Percentiles rank a stretch among this genome's conserved stretches.
Conservation (phyloP, 1,140 invertebrate species). For the Drosophila serrata region DNA sequence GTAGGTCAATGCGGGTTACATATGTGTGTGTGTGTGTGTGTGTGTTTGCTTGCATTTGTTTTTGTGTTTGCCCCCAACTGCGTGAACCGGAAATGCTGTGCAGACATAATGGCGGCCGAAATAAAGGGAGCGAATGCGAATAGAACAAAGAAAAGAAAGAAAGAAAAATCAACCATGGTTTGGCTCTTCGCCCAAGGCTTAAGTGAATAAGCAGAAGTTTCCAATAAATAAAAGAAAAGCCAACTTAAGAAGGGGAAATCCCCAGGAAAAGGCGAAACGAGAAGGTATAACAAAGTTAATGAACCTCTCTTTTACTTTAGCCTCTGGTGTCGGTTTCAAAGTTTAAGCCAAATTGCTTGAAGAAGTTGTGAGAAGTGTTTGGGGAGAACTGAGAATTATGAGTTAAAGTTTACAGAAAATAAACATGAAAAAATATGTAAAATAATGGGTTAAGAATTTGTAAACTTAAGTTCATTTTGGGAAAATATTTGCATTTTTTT, state of each 20-base stretch:
- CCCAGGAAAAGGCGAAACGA: conserved; percentile 1
- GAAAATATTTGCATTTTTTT: neutral
- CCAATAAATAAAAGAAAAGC: conserved; percentile 55
- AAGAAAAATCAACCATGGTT: conserved; percentile 1
- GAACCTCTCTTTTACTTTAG: conserved; percentile 41
- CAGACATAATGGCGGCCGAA: conserved; percentile 61
- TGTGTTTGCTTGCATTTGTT: conserved; percentile 20
- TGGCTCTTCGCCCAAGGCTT: conserved; percentile 36
- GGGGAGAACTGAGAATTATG: neutral
- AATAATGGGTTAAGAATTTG: neutral
- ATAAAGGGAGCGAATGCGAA: conserved; percentile 20
- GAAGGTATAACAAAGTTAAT: conserved; percentile 47
- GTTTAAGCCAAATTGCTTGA: conserved; percentile 47
- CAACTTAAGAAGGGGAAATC: conserved; percentile 25
- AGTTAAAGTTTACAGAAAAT: neutral
- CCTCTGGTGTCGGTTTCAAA: conserved; percentile 38
- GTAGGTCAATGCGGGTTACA: conserved; percentile 59
- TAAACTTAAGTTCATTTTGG: neutral
- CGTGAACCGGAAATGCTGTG: conserved; percentile 53
- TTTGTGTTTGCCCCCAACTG: conserved; percentile 38
- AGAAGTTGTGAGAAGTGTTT: conserved; percentile 17
- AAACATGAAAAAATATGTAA: neutral
- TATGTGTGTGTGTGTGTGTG: neutral
- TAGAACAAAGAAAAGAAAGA: neutral
- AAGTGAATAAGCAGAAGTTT: conserved; percentile 52